These are phyloP conservation scores for Zaprionus ornatus DNA, from an alignment of 1,140 invertebrate genomes.

Conservation along the genomic window DNA sequence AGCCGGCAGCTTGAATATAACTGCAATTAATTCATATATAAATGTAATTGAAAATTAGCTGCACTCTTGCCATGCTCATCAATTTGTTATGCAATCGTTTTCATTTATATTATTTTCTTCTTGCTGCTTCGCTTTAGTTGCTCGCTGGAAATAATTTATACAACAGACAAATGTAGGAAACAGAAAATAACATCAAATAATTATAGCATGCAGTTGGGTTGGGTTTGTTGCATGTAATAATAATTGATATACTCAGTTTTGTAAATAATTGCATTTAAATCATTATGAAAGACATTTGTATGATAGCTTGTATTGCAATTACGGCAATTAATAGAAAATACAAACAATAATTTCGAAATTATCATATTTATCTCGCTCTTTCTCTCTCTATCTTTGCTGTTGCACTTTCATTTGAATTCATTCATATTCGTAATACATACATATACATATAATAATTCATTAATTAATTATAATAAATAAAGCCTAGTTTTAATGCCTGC, in stretches of 20 bases:
- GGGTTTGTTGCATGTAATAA: slow-evolving; percentile 17
- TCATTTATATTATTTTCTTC: slow-evolving; percentile 14
- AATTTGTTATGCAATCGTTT: slow-evolving; percentile 24
- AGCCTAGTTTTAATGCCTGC: slow-evolving; percentile 79
- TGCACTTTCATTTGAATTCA: slow-evolving; percentile 31
- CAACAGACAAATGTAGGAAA: slow-evolving; percentile 50
- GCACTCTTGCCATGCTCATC: slow-evolving; percentile 29
- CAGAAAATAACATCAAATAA: slow-evolving; percentile 32
- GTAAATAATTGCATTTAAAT: slow-evolving; percentile 45
- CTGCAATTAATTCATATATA: slow-evolving; percentile 37
- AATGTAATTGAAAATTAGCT: slow-evolving; percentile 39
- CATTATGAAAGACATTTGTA: slow-evolving; percentile 36
- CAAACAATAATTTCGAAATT: slow-evolving; percentile 3
- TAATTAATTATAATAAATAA: slow-evolving; percentile 79
- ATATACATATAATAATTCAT: slow-evolving; percentile 47
- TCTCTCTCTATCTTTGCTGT: slow-evolving; percentile 21
- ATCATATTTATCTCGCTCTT: slow-evolving; percentile 10
- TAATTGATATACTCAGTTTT: slow-evolving; percentile 24
- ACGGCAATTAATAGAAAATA: slow-evolving; percentile 48
- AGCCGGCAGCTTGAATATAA: slow-evolving; percentile 43
- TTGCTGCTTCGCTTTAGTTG: slow-evolving; percentile 22
- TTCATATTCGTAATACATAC: slow-evolving; percentile 32
- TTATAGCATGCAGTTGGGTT: slow-evolving; percentile 1
- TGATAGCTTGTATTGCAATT: slow-evolving; percentile 39
- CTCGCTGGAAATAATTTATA: slow-evolving; percentile 49